phyloP scores from a whole-genome alignment of 2,888 invertebrate species.

The Pollenia angustigena region DNA sequence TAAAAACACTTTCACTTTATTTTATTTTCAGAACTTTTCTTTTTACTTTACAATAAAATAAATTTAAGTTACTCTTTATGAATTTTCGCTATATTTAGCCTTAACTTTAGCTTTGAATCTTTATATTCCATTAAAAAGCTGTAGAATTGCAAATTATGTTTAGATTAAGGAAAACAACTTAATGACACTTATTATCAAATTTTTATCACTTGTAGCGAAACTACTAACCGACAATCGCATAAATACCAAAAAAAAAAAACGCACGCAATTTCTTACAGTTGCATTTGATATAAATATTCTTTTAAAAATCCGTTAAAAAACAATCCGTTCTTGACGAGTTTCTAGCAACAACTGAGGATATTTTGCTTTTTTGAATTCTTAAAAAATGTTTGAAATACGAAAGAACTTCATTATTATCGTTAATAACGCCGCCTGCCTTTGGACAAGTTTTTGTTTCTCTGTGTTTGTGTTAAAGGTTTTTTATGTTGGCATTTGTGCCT shows the following conservation, averaged over 20 bases:
- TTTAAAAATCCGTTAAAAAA: neutral
- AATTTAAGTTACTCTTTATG: too few species aligned
- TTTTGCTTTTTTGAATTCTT: conserved; percentile 14
- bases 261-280: neutral
- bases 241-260: neutral
- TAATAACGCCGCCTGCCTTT: neutral
- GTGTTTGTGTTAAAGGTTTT: conserved; percentile 4
- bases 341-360: conserved; percentile 28
- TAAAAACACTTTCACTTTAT: too few species aligned
- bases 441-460: neutral
- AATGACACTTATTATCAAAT: too few species aligned
- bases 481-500: neutral
- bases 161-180: too few species aligned
- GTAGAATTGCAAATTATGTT: too few species aligned
- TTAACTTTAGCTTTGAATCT: too few species aligned
- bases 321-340: neutral
- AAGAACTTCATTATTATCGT: neutral
- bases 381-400: neutral
- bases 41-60: too few species aligned
- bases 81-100: too few species aligned
- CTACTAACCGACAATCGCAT: too few species aligned
- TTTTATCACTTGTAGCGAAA: too few species aligned
- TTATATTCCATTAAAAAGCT: too few species aligned
- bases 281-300: neutral
- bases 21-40: too few species aligned